A percentile compares a stretch with the other conserved stretches of the same genome.
Conservation (phyloP, 1,140 invertebrate genomes). For the Rhynchophorus ferrugineus region DNA sequence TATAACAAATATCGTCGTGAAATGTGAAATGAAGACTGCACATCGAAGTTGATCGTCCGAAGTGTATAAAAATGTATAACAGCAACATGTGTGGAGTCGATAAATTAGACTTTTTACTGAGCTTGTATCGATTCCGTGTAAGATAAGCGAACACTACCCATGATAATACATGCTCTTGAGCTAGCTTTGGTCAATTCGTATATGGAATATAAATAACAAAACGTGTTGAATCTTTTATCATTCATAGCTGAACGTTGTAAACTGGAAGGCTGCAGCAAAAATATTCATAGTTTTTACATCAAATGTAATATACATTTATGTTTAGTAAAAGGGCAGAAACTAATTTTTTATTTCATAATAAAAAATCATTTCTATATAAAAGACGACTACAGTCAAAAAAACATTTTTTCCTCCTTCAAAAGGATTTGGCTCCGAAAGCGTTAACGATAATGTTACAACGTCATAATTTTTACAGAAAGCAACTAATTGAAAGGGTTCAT, state of each 20-base stretch:
- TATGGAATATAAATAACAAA: constrained; percentile 29
- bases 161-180: constrained; percentile 34
- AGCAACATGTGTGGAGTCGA: constrained; percentile 40
- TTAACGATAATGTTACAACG: too few species aligned
- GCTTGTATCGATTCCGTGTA: constrained; percentile 28
- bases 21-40: constrained; percentile 10
- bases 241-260: background rate
- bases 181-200: constrained; percentile 29
- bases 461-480: constrained; percentile 22
- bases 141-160: constrained; percentile 36
- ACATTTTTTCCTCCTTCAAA: too few species aligned
- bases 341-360: background rate
- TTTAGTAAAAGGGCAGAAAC: background rate
- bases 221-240: background rate
- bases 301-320: constrained; percentile 11
- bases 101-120: constrained; percentile 32
- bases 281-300: background rate
- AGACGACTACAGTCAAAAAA: too few species aligned
- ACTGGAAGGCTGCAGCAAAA: background rate
- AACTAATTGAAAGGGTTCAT: constrained; percentile 23
- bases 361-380: too few species aligned
- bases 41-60: constrained; percentile 35
- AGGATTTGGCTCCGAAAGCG: too few species aligned
- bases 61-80: constrained; percentile 36
- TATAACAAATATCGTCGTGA: constrained; percentile 7